Base-by-base conservation (phyloP, 2,888 invertebrate species). In the Melanostoma mellinum region DNA sequence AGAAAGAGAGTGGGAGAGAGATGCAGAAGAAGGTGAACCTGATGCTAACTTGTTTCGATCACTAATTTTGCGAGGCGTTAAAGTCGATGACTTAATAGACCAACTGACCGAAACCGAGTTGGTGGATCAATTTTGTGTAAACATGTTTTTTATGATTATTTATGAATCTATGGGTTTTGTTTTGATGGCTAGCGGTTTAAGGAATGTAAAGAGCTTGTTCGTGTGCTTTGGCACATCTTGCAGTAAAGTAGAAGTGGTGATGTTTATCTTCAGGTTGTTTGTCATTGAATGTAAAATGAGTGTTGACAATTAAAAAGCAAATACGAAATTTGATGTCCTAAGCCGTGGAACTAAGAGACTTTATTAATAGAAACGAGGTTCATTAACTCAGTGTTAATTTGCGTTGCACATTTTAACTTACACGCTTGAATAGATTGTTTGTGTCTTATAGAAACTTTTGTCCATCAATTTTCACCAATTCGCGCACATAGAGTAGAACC, bases 121-220 rank as follows among this genome's bases (percentile, higher is more conserved):
- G 9, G n/a, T 33, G 6, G 4, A 32, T 63, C 48, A 48, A 42
- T n/a, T 6, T 44, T 71, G 20, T 63, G 69, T 50, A 53, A 68
- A 76, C 52, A 71, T 58, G 56, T 76, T 55, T 35, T 38, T 55
- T 74, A 48, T 55, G 71, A 67, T 32, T 63, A 71, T 53, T 60
- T 46, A 74, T 60, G 55, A 42, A 53, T 50, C 56, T 65, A 40
- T 33, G 38, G 56, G 58, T 48, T 60, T 65, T 38, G 50, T 35
- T 40, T 55, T 40, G 44, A 56, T 61, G 44, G 50, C 40, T 48
- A 20, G 44, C 10, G 4, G 42, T 65, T 38, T 65, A 50, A 48
- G 50, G 36, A 56, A 35, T 63, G 63, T 38, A 63, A 38, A 46
- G 63, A 50, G 63, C 33, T 46, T 63, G 48, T 46, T 10, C 9